Conservation (phyloP, 2,113 vertebrate genomes). For the Brevimyrus niger region DNA sequence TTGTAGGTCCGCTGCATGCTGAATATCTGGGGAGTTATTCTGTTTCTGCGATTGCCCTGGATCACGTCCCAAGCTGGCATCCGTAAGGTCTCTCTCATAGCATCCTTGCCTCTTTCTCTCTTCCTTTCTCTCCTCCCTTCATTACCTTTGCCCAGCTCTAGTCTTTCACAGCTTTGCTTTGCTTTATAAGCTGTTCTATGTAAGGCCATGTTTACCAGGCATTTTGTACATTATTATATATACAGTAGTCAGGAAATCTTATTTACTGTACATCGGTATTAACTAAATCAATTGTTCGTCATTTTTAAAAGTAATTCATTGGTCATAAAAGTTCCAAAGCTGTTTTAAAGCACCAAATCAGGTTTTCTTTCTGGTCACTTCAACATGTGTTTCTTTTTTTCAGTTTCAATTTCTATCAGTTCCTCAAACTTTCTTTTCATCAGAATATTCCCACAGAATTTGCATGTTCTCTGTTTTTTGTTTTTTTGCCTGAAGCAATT, state of each 20-base stretch:
- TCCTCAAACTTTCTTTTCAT: neutral
- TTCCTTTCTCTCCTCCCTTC: neutral
- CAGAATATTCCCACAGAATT: neutral
- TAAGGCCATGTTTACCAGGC: neutral
- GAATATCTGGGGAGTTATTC: conserved; percentile 62
- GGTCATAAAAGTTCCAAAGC: neutral
- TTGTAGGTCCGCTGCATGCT: conserved; percentile 61
- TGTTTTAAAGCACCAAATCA: neutral
- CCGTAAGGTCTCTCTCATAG: conserved; percentile 39
- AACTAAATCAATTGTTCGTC: neutral
- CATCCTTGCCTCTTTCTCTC: neutral
- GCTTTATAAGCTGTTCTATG: neutral
- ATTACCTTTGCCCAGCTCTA: neutral
- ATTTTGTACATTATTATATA: neutral
- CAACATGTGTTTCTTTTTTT: neutral
- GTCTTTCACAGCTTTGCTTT: neutral
- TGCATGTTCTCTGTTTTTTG: neutral
- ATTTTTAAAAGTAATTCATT: neutral
- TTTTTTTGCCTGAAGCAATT: neutral
- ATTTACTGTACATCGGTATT: neutral
- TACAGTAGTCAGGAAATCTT: neutral
- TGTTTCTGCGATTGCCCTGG: conserved; percentile 59
- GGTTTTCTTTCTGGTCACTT: neutral
- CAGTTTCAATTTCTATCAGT: neutral
- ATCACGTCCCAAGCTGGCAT: conserved; percentile 62